Conservation (phyloP, 2,113 vertebrate genomes). For the Eulemur macaco region DNA sequence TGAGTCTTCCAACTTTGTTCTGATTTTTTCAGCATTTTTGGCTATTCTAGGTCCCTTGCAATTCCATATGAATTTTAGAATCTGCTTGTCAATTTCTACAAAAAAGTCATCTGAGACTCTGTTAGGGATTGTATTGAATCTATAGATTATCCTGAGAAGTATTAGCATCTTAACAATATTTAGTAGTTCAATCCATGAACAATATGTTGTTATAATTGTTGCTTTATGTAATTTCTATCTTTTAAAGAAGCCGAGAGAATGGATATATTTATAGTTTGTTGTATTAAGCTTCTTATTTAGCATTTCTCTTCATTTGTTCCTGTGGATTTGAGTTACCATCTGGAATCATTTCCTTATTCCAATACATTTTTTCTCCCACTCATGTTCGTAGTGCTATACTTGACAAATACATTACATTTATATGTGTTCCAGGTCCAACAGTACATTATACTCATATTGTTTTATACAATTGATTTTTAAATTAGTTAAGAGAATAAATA, state of each 20-base stretch:
- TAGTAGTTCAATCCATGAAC: neutral
- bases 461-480: neutral
- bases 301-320: neutral
- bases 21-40: neutral
- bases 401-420: constrained; percentile 10
- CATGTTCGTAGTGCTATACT: neutral
- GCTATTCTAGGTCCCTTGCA: neutral
- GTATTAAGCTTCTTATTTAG: neutral
- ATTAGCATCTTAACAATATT: neutral
- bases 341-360: neutral
- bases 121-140: neutral
- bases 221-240: neutral
- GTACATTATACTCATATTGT: neutral
- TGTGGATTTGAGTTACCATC: neutral
- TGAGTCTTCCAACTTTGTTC: neutral
- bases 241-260: neutral
- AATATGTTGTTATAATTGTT: neutral
- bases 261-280: neutral
- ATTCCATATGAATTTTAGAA: neutral
- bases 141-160: neutral
- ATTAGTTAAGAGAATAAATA: neutral
- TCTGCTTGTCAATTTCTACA: neutral
- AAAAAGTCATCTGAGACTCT: neutral
- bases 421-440: neutral
- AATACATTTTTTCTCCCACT: neutral